Evolutionary conservation across 2,888 invertebrate species (phyloP), one percentile per base, ranked within the genome.

Genomic region (Lepidocyrtinus sp.): DNA sequence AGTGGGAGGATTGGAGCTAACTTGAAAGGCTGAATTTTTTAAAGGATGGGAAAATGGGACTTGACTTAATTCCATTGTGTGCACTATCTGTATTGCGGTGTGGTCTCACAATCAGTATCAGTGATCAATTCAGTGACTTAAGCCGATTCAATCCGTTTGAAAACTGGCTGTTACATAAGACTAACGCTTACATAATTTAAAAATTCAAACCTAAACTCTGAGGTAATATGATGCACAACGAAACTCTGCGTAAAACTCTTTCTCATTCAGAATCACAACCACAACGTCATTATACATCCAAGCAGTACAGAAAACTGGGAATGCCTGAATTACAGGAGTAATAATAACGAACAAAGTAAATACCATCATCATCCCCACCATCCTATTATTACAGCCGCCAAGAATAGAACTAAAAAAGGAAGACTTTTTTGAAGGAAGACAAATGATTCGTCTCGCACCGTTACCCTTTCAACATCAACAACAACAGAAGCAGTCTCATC

Each of bases 371-470:
- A 9, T 25, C 7, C 3, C 19, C 17, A 27, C 22, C 61, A 72
- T 70, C 62, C 65, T 69, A 79, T 62, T 61, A 74, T 70, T 69
- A 46, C 59, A 5, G 12, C 36, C 36, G 12, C 36, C 36, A 36
- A 5, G 7, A 9, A 9, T 36, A 36, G 36, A 36, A 36, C 5
- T 36, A 36, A 12, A 36, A 36, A 36, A 36, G 36, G 36, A 36
- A 36, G 36, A 36, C 36, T 36, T 36, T 36, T 36, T 36, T 36
- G 36, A 82, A 75, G 75, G 78, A 82, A 79, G 73, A 82, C 78
- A 82, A 82, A 82, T 82, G 82, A 75, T 82, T 78, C 79, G 82
- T 79, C 72, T 71, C 82, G 75, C 72, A 75, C 82, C 68, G 77
- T 74, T 82, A 82, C 82, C 78, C 73, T 73, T 73, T 73, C 55